phyloP scores from a whole-genome alignment of 2,113 vertebrate species.

The Tragelaphus strepsiceros region DNA sequence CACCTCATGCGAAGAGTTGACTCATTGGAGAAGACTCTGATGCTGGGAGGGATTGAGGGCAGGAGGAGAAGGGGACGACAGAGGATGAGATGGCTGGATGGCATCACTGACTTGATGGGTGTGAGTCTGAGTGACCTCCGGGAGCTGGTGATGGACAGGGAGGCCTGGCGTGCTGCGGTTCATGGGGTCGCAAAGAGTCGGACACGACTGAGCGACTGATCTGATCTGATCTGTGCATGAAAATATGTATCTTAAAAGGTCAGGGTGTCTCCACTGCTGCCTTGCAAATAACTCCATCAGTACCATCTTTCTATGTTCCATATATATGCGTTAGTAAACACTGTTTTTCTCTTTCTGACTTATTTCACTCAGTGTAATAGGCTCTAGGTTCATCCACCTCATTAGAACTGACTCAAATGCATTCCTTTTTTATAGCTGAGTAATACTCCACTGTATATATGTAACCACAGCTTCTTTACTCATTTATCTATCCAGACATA shows the following conservation, averaged over 20 bases:
- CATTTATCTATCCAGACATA: not conserved
- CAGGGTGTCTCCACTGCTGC: not conserved
- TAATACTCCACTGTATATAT: not conserved
- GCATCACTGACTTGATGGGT: no score
- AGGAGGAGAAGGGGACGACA: no score
- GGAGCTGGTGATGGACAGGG: no score
- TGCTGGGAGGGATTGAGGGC: no score
- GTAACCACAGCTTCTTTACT: not conserved
- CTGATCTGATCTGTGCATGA: not conserved
- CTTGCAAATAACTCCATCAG: not conserved
- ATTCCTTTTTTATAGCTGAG: not conserved
- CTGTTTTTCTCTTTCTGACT: not conserved
- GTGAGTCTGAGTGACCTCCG: no score
- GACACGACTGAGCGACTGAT: no score
- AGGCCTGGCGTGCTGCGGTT: no score
- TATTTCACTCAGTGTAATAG: not conserved
- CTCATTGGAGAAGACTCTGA: no score
- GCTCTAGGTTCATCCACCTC: not conserved
- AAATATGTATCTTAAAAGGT: conserved; percentile 31
- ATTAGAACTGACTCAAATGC: not conserved
- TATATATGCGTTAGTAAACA: not conserved
- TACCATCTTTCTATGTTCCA: not conserved
- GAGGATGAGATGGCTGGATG: no score
- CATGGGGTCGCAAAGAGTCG: no score
- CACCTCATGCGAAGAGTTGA: no score